These are phyloP conservation scores for Conopomorpha cramerella DNA, from an alignment of 1,140 invertebrate genomes.

Conservation along the genomic window DNA sequence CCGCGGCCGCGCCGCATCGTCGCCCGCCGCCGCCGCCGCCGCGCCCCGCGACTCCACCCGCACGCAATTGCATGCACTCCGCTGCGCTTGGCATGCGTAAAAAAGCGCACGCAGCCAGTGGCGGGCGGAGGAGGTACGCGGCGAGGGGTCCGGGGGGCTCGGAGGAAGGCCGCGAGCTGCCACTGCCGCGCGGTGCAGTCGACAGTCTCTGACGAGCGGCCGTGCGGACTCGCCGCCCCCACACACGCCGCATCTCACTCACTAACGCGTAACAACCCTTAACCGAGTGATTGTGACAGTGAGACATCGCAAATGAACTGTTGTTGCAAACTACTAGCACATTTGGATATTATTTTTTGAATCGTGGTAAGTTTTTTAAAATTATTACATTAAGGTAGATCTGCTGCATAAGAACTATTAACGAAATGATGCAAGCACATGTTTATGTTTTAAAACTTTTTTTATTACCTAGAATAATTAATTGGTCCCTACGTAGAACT, in stretches of 20 bases:
- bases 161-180: conserved; percentile 25
- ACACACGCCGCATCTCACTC: conserved; percentile 17
- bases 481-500: too few species aligned
- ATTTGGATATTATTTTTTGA: too few species aligned
- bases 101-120: conserved; percentile 48
- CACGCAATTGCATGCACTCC: conserved; percentile 57
- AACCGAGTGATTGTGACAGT: too few species aligned
- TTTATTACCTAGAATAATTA: too few species aligned
- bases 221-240: conserved; percentile 52
- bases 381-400: too few species aligned
- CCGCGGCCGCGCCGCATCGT: too few species aligned
- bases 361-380: too few species aligned
- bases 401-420: too few species aligned
- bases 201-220: conserved; percentile 39
- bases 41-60: conserved; percentile 23
- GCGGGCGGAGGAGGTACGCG: conserved; percentile 24
- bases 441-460: too few species aligned
- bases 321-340: too few species aligned
- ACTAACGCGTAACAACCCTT: conserved; percentile 24
- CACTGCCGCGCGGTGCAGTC: conserved; percentile 36
- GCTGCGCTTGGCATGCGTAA: conserved; percentile 43
- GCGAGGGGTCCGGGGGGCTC: conserved; percentile 19
- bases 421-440: too few species aligned
- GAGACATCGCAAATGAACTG: too few species aligned
- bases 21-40: conserved; percentile 14